A percentile compares a stretch with the other conserved stretches of the same genome.
Evolutionary conservation across 2,797 vertebrate genomes (phyloP).

Genomic region (Myotis planiceps): DNA sequence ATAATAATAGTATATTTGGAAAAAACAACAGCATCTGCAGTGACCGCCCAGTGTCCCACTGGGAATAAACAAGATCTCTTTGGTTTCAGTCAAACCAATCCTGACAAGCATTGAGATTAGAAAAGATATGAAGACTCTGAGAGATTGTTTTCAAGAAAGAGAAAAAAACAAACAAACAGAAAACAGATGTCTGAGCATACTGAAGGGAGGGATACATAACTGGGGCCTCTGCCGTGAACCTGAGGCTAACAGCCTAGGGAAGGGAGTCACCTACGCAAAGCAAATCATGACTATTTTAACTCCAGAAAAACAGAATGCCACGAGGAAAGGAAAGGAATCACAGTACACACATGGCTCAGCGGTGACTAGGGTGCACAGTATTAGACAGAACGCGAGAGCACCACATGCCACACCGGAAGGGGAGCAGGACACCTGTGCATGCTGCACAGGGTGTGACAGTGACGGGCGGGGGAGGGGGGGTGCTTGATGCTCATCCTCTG

Average conservation of each 20-base stretch:
- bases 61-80: not conserved
- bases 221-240: not conserved
- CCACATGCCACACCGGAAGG: not conserved
- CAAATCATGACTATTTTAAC: conserved; percentile 8
- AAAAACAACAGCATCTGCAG: not conserved
- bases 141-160: not conserved
- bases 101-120: not conserved
- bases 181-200: not conserved
- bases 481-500: not conserved
- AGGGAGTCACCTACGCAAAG: not conserved
- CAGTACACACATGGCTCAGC: not conserved
- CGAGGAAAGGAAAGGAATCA: not conserved
- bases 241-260: not conserved
- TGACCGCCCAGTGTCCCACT: not conserved
- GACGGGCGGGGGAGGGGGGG: not conserved
- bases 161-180: not conserved
- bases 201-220: not conserved
- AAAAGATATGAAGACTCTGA: not conserved
- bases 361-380: not conserved
- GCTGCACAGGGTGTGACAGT: not conserved
- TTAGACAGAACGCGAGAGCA: no score
- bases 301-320: conserved; percentile 15
- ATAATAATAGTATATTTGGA: not conserved
- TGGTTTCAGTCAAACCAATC: not conserved
- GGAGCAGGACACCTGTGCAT: rapidly evolving